Percentiles rank a stretch among this genome's conserved stretches.
phyloP scores from a whole-genome alignment of 2,113 vertebrate genomes.

The Strigops habroptila region DNA sequence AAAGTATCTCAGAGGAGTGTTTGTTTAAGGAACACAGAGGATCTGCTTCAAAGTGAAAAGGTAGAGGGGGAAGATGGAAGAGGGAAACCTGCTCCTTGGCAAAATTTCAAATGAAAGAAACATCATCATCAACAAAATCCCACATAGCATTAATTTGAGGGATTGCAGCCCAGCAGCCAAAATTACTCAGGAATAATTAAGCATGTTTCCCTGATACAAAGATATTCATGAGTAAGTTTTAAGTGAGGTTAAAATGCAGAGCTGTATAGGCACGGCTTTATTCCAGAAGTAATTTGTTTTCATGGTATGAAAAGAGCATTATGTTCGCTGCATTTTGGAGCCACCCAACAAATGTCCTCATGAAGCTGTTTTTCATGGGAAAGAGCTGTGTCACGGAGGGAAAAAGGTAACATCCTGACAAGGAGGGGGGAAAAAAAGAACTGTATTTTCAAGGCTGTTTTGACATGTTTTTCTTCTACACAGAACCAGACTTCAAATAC shows the following conservation, averaged over 20 bases:
- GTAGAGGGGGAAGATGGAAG: conserved; percentile 13
- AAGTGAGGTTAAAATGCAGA: not conserved
- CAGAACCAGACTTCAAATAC: conserved; percentile 53
- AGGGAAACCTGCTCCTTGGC: conserved; percentile 30
- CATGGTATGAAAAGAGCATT: not conserved
- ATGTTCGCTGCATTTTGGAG: not conserved
- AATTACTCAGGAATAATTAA: conserved; percentile 33
- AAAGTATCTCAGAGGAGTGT: not conserved
- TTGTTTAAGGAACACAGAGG: conserved; percentile 33
- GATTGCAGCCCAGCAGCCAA: conserved; percentile 21
- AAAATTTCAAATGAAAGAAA: not conserved
- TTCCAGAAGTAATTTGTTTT: not conserved
- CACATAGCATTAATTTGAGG: conserved; percentile 13
- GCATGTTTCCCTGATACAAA: not conserved
- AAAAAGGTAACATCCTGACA: conserved; percentile 47
- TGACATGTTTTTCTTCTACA: conserved; percentile 51
- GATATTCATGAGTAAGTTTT: not conserved
- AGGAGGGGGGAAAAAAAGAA: not conserved
- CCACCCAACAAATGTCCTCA: not conserved
- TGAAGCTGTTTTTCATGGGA: not conserved
- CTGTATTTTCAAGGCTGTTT: conserved; percentile 41
- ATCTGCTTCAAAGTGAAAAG: conserved; percentile 32
- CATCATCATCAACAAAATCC: not conserved
- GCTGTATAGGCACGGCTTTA: not conserved
- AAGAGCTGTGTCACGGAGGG: not conserved